Percentiles rank a stretch among this genome's conserved stretches.
phyloP scores from a whole-genome alignment of 2,113 vertebrate species.

The Psittacus erithacus region DNA sequence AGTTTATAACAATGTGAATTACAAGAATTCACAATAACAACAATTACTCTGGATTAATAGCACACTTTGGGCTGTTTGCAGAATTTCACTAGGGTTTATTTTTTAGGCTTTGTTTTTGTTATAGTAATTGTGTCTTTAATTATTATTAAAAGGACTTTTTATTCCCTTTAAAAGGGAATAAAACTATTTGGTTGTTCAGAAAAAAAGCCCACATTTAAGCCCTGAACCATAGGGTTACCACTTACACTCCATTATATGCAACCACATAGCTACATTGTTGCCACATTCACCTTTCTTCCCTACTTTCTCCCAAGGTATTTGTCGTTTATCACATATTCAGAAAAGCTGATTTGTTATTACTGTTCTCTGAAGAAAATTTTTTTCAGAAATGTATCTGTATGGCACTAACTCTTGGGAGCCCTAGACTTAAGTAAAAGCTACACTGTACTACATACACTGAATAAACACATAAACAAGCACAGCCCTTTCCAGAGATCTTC shows the following conservation, averaged over 20 bases:
- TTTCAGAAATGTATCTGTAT: background rate
- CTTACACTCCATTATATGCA: background rate
- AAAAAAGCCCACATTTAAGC: background rate
- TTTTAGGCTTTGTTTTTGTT: background rate
- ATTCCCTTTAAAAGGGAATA: background rate
- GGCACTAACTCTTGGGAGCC: background rate
- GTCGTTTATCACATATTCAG: background rate
- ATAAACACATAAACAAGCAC: background rate
- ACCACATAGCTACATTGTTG: background rate
- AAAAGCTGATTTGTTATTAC: background rate
- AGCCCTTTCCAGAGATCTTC: background rate
- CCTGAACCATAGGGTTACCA: background rate
- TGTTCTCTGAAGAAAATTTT: background rate
- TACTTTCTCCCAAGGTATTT: background rate
- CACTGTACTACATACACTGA: rapidly evolving
- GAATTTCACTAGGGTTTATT: background rate
- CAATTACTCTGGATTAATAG: background rate
- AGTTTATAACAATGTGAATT: background rate
- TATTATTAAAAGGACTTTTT: background rate
- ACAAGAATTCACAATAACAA: background rate
- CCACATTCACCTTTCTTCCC: background rate
- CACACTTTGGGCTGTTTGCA: background rate
- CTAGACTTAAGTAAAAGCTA: background rate
- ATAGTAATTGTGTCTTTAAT: background rate
- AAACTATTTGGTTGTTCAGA: background rate